Percentiles rank a stretch among this genome's conserved stretches.
These are phyloP conservation scores for Phaethon lepturus DNA, from an alignment of 2,113 vertebrate genomes.

Conservation along the genomic window DNA sequence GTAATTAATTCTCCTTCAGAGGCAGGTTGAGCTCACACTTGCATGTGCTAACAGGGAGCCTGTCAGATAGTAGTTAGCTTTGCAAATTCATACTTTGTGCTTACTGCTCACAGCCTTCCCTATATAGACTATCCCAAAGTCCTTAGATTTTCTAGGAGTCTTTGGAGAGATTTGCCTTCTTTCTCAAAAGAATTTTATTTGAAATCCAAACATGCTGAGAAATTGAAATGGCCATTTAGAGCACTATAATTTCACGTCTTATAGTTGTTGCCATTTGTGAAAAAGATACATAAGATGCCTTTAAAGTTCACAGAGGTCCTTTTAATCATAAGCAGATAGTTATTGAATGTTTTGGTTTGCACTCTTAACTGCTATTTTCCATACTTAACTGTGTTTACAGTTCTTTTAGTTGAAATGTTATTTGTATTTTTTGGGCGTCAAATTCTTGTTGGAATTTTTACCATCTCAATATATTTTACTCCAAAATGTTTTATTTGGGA, in stretches of 20 bases:
- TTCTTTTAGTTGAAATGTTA: not conserved
- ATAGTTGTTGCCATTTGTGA: not conserved
- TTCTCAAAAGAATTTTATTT: not conserved
- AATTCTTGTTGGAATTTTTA: not conserved
- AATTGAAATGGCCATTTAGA: not conserved
- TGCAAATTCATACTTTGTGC: not conserved
- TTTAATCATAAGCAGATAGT: not conserved
- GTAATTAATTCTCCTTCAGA: not conserved
- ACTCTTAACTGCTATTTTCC: not conserved
- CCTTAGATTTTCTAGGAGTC: not conserved
- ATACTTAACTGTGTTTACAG: not conserved
- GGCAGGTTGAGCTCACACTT: not conserved
- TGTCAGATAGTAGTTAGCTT: not conserved
- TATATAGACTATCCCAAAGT: rapidly evolving
- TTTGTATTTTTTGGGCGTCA: not conserved
- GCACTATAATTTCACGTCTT: not conserved
- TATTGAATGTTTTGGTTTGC: not conserved
- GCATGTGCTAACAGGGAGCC: not conserved
- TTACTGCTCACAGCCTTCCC: not conserved
- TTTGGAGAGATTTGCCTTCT: not conserved
- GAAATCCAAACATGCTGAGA: not conserved
- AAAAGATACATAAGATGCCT: not conserved
- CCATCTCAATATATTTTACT: not conserved
- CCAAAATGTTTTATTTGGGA: not conserved
- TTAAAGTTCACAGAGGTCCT: not conserved